Evolutionary conservation across 2,888 invertebrate species (phyloP), one percentile per base, ranked within the genome.

Genomic region (Noctuana brunneofusca): DNA sequence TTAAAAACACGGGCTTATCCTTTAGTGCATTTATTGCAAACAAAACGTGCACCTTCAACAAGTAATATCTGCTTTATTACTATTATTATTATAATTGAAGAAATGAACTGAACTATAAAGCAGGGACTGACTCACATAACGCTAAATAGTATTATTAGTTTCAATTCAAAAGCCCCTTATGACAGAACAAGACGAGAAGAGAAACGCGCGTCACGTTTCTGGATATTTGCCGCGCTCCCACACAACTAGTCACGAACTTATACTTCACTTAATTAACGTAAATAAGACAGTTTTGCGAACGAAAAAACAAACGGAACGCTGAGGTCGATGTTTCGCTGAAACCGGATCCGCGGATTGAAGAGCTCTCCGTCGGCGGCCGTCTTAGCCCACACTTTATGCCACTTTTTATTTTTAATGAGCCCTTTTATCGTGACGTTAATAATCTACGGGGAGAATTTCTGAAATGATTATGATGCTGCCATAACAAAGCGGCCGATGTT

Each of bases 181-280:
- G 68, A 69, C 71, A 69, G 70, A 66, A 79, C 78, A 78, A 75
- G 70, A 74, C 75, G 72, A 72, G 74, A 66, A 67, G 63, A 65
- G 68, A 62, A 64, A 69, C 60, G 57, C 63, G 64, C 79, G 78
- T 84, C 86, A 86, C 87, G 86, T 83, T 83, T 79, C 75, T 64
- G 68, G 59, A 65, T 70, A 71, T 52, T 72, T 72, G 69, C 67
- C 71, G 65, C 68, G 73, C 84, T 86, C 86, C 79, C 88, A 84
- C 87, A 81, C 81, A 78, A 79, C 88, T 87, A 88, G 89, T 90
- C 90, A 90, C 89, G 90, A 89, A 85, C 86, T 89, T 89, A 89
- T 89, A 87, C 90, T 89, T 89, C 89, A 89, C 89, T 90, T 89
- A 89, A 90, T 90, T 90, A 90, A 84, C 87, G 80, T 86, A 89